Evolutionary conservation across 2,888 invertebrate species (phyloP).

Genomic region (Eristalis pertinax): DNA sequence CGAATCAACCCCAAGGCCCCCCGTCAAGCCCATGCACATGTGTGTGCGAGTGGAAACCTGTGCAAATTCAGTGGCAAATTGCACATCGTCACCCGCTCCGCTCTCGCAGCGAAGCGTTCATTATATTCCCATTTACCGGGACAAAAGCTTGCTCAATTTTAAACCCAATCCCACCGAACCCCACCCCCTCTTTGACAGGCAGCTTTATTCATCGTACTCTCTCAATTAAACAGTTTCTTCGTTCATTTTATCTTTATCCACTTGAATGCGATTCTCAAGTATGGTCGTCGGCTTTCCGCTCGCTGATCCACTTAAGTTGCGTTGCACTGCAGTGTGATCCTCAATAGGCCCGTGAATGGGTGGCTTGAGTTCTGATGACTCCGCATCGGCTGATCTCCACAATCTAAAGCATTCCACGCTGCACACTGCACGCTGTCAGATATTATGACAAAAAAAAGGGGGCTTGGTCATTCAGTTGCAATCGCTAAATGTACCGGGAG

Average conservation of each 20-base stretch:
- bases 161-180: neutral
- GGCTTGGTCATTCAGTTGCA: constrained; percentile 42
- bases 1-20: neutral
- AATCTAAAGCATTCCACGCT: neutral
- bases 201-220: constrained; percentile 9
- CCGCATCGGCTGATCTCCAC: constrained; percentile 55
- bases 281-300: constrained; percentile 20
- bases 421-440: neutral
- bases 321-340: constrained; percentile 7
- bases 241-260: constrained; percentile 47
- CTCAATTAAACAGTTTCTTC: constrained; percentile 34
- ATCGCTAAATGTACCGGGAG: neutral
- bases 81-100: neutral
- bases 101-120: neutral
- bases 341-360: constrained; percentile 37
- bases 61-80: constrained; percentile 29
- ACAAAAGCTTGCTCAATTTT: constrained; percentile 51
- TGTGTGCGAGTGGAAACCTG: neutral
- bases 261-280: constrained; percentile 35
- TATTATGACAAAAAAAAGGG: constrained; percentile 30
- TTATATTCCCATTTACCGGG: constrained; percentile 27
- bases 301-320: constrained; percentile 22
- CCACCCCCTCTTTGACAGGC: constrained; percentile 4
- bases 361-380: constrained; percentile 36
- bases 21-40: neutral